These are phyloP conservation scores for Dolichomitus sp. DNA, from an alignment of 2,888 invertebrate species.

Conservation along the genomic window DNA sequence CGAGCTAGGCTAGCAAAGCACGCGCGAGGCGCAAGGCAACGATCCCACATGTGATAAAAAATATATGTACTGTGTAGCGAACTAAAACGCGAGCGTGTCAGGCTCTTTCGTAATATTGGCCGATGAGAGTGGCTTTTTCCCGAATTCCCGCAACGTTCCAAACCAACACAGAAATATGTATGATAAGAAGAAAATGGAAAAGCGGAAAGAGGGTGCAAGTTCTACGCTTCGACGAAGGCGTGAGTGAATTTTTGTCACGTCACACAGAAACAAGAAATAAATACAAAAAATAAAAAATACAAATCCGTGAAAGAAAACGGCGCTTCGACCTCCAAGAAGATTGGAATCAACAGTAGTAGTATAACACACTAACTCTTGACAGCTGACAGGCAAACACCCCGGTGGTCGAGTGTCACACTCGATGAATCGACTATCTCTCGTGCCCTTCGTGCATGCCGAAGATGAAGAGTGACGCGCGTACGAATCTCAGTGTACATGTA, in stretches of 20 bases:
- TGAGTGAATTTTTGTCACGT: constrained; percentile 40
- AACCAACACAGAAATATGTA: constrained; percentile 32
- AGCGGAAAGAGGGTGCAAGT: not conserved
- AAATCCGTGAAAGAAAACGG: constrained; percentile 19
- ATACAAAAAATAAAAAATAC: not conserved
- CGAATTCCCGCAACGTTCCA: not conserved
- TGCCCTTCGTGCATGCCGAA: constrained; percentile 45
- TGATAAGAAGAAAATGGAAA: constrained; percentile 9
- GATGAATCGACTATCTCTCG: constrained; percentile 46
- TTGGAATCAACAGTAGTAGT: constrained; percentile 56
- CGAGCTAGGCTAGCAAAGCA: not conserved
- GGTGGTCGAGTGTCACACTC: constrained; percentile 67
- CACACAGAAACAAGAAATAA: not conserved
- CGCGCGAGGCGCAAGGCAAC: constrained; percentile 25
- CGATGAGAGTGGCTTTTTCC: constrained; percentile 61
- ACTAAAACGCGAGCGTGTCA: constrained; percentile 35
- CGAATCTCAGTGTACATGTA: constrained; percentile 49
- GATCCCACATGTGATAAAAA: constrained; percentile 83
- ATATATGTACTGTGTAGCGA: constrained; percentile 72
- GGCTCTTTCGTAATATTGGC: constrained; percentile 56
- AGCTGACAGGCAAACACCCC: constrained; percentile 66
- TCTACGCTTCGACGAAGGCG: not conserved
- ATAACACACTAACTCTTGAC: constrained; percentile 52
- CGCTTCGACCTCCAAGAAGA: constrained; percentile 55
- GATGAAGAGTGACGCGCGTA: constrained; percentile 67